Evolutionary conservation across 1,140 invertebrate genomes (phyloP).

Genomic region (Xylocopa sonorina): DNA sequence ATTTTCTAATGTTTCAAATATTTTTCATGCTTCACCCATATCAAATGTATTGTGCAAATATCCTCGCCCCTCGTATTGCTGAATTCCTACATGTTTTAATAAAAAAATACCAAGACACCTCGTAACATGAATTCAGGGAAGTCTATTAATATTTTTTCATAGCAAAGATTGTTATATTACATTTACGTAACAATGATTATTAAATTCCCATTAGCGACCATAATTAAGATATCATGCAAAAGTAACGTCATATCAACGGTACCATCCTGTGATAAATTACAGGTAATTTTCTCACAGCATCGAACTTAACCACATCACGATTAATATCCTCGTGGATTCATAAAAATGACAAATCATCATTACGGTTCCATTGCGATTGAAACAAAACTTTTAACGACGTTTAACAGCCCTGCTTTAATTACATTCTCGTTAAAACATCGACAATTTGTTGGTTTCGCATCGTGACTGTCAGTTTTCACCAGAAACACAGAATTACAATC

Average conservation of each 20-base stretch:
- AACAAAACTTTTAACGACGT: neutral
- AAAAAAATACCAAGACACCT: too few relatives aligned
- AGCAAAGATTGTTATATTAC: too few relatives aligned
- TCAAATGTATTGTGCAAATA: too few relatives aligned
- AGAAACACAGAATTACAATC: neutral
- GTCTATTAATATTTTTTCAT: too few relatives aligned
- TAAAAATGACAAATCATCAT: neutral
- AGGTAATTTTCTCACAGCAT: neutral
- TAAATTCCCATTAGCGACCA: neutral
- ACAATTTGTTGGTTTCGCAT: neutral
- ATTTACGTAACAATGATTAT: neutral
- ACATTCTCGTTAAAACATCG: neutral
- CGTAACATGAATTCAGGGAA: too few relatives aligned
- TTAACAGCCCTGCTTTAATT: neutral
- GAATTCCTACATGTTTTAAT: too few relatives aligned
- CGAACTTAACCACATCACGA: neutral
- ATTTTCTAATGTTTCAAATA: too few relatives aligned
- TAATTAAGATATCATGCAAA: neutral
- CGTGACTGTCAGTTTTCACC: neutral
- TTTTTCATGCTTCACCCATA: too few relatives aligned
- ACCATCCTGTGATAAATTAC: neutral
- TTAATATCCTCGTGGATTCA: neutral
- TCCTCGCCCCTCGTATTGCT: too few relatives aligned
- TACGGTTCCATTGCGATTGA: neutral
- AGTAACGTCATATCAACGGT: neutral